These are phyloP conservation scores for Mesorhabditis sp. DNA, from an alignment of 2,888 invertebrate genomes.

Conservation along the genomic window DNA sequence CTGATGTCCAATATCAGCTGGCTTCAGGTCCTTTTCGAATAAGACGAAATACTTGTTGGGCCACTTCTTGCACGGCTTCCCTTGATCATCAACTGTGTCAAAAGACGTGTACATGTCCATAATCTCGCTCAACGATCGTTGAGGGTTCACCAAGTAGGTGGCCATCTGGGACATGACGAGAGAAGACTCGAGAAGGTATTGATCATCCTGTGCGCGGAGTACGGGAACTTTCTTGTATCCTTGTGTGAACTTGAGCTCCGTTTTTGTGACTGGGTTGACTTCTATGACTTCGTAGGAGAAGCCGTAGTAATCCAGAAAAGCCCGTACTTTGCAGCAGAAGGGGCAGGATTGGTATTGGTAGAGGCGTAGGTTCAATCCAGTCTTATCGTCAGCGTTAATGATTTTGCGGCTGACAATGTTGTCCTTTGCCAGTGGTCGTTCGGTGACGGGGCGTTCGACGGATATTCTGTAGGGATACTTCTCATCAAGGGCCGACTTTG, in stretches of 20 bases:
- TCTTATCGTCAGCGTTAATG: conserved; percentile 47
- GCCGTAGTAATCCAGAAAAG: conserved; percentile 85
- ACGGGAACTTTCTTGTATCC: conserved; percentile 75
- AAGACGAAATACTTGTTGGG: conserved; percentile 54
- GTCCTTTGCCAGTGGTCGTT: not conserved
- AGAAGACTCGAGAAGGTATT: conserved; percentile 84
- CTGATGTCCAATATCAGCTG: conserved; percentile 48
- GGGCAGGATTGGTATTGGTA: conserved; percentile 91
- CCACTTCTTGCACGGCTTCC: conserved; percentile 29
- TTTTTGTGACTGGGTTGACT: conserved; percentile 88
- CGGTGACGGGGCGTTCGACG: conserved; percentile 1
- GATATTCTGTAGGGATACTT: not conserved
- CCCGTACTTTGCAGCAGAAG: conserved; percentile 64
- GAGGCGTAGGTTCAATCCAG: conserved; percentile 73
- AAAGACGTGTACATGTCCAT: conserved; percentile 72
- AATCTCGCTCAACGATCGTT: conserved; percentile 69
- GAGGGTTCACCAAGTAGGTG: conserved; percentile 68
- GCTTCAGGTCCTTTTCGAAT: conserved; percentile 31
- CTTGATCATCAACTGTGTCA: conserved; percentile 9
- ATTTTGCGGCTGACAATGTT: conserved; percentile 22
- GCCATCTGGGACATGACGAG: conserved; percentile 84
- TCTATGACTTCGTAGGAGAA: conserved; percentile 91
- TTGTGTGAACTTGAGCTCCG: conserved; percentile 83
- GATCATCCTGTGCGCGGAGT: conserved; percentile 31
- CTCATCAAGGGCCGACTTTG: too few relatives aligned